Conservation (phyloP, 2,797 vertebrate genomes). For the Champsocephalus esox region DNA sequence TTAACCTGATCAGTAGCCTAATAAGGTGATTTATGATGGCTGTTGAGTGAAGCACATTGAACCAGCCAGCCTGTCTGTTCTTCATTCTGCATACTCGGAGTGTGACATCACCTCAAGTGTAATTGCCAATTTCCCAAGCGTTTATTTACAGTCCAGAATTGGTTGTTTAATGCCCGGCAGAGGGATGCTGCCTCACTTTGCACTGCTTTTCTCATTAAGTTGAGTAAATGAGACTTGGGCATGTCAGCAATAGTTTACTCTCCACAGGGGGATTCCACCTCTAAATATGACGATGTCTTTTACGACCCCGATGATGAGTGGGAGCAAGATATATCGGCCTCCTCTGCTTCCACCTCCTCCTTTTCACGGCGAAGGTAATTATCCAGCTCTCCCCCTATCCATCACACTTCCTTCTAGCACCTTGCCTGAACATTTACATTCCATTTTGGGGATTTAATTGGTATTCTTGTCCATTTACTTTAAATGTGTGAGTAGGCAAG, state of each 20-base stretch:
- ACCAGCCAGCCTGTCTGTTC: constrained; percentile 23
- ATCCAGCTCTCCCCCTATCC: constrained; percentile 29
- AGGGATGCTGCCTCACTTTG: constrained; percentile 52
- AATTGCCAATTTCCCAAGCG: constrained; percentile 45
- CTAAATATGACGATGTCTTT: constrained; percentile 91
- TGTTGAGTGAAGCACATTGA: constrained; percentile 29
- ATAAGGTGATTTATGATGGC: constrained; percentile 16
- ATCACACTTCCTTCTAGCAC: constrained; percentile 29
- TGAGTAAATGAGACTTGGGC: constrained; percentile 61
- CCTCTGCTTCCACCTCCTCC: constrained; percentile 80
- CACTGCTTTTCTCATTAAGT: constrained; percentile 69
- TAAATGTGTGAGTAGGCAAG: neutral
- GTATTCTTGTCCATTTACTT: constrained; percentile 29
- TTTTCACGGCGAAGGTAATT: constrained; percentile 93
- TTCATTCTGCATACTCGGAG: constrained; percentile 44
- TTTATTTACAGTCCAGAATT: constrained; percentile 64
- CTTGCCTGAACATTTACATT: constrained; percentile 21
- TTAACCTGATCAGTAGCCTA: constrained; percentile 2
- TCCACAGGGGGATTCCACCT: constrained; percentile 84
- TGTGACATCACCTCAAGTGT: constrained; percentile 46
- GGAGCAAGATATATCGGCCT: constrained; percentile 92
- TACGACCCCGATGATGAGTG: constrained; percentile 95
- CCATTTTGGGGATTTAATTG: constrained; percentile 13
- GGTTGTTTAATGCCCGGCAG: constrained; percentile 61
- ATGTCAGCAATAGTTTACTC: constrained; percentile 68